Evolutionary conservation across 2,888 invertebrate genomes (phyloP).

Genomic region (Nebria brevicollis): DNA sequence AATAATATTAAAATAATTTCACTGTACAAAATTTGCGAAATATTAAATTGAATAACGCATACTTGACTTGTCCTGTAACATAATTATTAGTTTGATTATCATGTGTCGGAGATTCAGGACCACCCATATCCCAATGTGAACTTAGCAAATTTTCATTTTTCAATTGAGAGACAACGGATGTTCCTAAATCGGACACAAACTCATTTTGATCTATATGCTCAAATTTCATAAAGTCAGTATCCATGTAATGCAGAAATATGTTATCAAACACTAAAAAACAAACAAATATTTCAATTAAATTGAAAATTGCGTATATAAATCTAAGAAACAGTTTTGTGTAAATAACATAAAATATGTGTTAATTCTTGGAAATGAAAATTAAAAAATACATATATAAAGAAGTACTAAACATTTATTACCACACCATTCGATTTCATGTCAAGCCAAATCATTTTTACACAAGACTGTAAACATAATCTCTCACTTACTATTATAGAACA

Average conservation of each 20-base stretch:
- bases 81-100: background rate
- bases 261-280: background rate
- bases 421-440: no score
- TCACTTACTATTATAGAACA: no score
- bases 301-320: no score
- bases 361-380: no score
- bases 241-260: background rate
- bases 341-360: no score
- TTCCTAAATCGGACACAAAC: slow-evolving; percentile 5
- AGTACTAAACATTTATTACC: no score
- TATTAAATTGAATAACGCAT: background rate
- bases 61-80: background rate
- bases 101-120: background rate
- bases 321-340: no score
- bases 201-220: background rate
- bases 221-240: background rate
- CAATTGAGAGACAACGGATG: background rate
- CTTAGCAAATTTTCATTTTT: background rate
- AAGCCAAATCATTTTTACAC: no score
- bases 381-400: no score
- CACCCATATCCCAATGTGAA: background rate
- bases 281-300: background rate
- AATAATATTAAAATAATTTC: background rate
- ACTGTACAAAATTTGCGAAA: background rate
- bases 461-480: no score